phyloP scores from a whole-genome alignment of 1,140 invertebrate species.

The Limonius californicus region DNA sequence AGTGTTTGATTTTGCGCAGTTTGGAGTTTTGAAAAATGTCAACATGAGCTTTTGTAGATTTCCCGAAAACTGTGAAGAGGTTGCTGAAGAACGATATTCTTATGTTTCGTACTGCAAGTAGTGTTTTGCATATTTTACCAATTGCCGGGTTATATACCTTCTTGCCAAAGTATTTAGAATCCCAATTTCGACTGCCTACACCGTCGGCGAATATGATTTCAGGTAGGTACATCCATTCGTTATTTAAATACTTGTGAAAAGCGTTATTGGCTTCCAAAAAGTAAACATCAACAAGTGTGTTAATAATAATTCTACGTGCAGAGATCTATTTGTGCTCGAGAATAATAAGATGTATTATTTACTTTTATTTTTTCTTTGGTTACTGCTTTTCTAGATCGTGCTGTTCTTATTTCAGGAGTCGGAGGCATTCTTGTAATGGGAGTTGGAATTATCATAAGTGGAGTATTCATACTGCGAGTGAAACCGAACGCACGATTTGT shows the following conservation, averaged over 20 bases:
- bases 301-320: background rate
- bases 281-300: background rate
- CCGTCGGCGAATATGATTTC: constrained; percentile 87
- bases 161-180: constrained; percentile 90
- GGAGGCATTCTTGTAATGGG: constrained; percentile 92
- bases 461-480: constrained; percentile 75
- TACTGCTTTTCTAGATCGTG: background rate
- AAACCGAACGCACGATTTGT: constrained; percentile 83
- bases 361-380: constrained; percentile 15
- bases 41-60: constrained; percentile 58
- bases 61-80: constrained; percentile 80
- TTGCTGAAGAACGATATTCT: constrained; percentile 86
- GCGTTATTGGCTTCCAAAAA: too few relatives aligned
- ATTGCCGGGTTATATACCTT: constrained; percentile 91
- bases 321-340: background rate
- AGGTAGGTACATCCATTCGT: constrained; percentile 55
- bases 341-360: constrained; percentile 3
- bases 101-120: constrained; percentile 83
- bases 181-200: constrained; percentile 83
- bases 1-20: background rate
- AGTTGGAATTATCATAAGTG: constrained; percentile 77
- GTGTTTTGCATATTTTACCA: constrained; percentile 83
- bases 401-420: constrained; percentile 59
- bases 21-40: background rate
- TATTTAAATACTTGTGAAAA: background rate